Evolutionary conservation across 2,797 vertebrate genomes (phyloP).

Genomic region (Picus viridis): DNA sequence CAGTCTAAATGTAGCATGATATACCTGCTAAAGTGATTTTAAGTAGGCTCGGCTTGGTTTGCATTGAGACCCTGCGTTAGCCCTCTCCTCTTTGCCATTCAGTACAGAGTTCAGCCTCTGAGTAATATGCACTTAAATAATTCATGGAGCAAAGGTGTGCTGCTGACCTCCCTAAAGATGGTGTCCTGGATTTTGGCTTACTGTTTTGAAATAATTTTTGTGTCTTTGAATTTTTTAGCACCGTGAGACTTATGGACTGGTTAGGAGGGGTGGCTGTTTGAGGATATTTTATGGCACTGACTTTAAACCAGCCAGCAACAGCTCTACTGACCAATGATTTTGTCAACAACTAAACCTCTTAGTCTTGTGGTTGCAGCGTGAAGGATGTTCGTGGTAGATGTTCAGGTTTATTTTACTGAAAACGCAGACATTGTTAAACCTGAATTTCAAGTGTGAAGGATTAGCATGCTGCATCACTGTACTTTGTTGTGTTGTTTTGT

Average conservation of each 20-base stretch:
- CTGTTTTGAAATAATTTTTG: neutral
- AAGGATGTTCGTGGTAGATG: neutral
- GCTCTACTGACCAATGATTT: neutral
- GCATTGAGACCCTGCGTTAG: neutral
- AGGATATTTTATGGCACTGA: neutral
- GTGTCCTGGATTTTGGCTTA: neutral
- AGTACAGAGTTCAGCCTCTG: conserved; percentile 5
- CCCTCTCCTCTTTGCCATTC: neutral
- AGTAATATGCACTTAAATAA: neutral
- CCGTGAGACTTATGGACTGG: neutral
- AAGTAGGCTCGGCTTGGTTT: neutral
- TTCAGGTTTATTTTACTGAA: neutral
- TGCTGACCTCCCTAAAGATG: conserved; percentile 11
- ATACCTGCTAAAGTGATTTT: neutral
- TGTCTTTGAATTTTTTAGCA: neutral
- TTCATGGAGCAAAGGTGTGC: neutral
- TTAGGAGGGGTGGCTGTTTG: neutral
- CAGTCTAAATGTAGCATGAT: neutral
- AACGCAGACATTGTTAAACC: neutral
- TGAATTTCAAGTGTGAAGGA: neutral
- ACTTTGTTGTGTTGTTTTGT: neutral
- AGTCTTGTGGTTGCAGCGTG: neutral
- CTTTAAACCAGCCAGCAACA: neutral
- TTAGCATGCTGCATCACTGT: neutral
- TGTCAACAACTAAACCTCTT: neutral